phyloP scores from a whole-genome alignment of 2,888 invertebrate species.

The Andrena chrysosceles region DNA sequence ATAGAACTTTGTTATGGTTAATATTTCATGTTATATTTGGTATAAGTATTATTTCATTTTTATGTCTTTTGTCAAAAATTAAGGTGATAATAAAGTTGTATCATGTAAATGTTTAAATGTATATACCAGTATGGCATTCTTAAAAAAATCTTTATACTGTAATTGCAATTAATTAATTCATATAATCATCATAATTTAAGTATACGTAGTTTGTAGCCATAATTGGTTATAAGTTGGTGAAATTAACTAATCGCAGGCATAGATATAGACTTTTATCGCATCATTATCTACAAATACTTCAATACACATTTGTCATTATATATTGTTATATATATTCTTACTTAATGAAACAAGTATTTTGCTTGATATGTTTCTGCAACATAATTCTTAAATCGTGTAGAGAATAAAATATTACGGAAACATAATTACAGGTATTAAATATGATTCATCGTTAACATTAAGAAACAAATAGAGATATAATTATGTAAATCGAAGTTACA shows the following conservation, averaged over 20 bases:
- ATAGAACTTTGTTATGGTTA: neutral
- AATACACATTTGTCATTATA: too few relatives aligned
- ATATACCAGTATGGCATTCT: neutral
- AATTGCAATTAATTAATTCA: neutral
- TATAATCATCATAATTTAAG: neutral
- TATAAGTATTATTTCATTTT: slow-evolving; percentile 25
- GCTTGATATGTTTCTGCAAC: too few relatives aligned
- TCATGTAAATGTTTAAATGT: slow-evolving; percentile 24
- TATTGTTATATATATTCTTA: too few relatives aligned
- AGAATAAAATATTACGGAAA: too few relatives aligned
- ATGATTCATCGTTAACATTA: too few relatives aligned
- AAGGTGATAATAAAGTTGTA: slow-evolving; percentile 15
- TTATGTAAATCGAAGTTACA: too few relatives aligned
- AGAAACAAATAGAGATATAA: too few relatives aligned
- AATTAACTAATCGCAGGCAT: too few relatives aligned
- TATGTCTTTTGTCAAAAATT: neutral
- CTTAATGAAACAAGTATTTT: too few relatives aligned
- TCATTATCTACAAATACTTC: neutral
- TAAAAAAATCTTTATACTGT: neutral
- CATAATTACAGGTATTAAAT: too few relatives aligned
- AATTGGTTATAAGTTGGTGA: neutral
- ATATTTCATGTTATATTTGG: slow-evolving; percentile 21
- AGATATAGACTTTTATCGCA: too few relatives aligned
- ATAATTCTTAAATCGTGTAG: too few relatives aligned
- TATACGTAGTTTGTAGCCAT: neutral